Percentiles rank a stretch among this genome's conserved stretches.
These are phyloP conservation scores for Trigoniulus corallinus DNA, from an alignment of 1,140 invertebrate genomes.

Conservation along the genomic window DNA sequence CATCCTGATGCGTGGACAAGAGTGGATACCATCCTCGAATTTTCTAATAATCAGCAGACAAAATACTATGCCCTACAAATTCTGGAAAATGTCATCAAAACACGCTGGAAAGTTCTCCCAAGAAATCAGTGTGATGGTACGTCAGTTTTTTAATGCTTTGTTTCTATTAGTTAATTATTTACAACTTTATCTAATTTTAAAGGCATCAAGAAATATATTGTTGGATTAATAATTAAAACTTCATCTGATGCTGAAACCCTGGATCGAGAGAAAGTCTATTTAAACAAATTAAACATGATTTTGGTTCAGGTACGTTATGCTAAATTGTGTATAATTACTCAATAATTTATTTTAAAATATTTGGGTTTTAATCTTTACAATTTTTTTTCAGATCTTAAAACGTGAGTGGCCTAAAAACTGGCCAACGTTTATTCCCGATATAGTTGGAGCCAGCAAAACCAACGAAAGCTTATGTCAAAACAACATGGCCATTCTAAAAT, in stretches of 20 bases:
- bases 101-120: constrained; percentile 96
- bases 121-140: constrained; percentile 92
- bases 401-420: constrained; percentile 99
- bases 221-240: constrained; percentile 95
- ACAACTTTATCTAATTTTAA: constrained; percentile 8
- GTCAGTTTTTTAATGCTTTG: too few species aligned
- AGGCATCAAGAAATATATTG: constrained; percentile 95
- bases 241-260: constrained; percentile 77
- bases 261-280: constrained; percentile 88
- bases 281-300: constrained; percentile 98
- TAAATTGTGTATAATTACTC: neutral
- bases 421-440: constrained; percentile 97
- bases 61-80: constrained; percentile 99
- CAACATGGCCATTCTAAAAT: constrained; percentile 95
- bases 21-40: constrained; percentile 97
- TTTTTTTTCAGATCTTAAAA: constrained; percentile 73
- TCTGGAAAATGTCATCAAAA: constrained; percentile 97
- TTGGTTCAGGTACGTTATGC: constrained; percentile 56
- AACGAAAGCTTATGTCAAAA: constrained; percentile 98
- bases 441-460: constrained; percentile 96
- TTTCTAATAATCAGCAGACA: constrained; percentile 84
- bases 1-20: constrained; percentile 98
- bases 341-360: constrained; percentile 6
- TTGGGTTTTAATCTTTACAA: constrained; percentile 10
- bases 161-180: too few species aligned